Conservation (phyloP, 1,140 invertebrate species). For the Hycleus phaleratus region DNA sequence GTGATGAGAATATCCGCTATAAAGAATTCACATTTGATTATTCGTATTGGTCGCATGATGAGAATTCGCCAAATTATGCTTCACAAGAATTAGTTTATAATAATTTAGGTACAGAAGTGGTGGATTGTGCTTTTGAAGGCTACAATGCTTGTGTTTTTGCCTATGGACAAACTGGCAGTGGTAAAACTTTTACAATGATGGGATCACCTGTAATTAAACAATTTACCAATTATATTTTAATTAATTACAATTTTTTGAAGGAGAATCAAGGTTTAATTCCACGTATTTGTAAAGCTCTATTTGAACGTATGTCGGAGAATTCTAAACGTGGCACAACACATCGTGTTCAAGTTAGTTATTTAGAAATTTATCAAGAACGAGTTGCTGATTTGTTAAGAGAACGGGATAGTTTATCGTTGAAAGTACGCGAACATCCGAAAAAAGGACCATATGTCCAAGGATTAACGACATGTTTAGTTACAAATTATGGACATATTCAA, state of each 20-base stretch:
- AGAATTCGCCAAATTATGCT: conserved; percentile 62
- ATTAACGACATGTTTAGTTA: conserved; percentile 75
- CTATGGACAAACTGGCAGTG: conserved; percentile 88
- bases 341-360: conserved; percentile 74
- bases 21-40: conserved; percentile 92
- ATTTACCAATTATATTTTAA: neutral
- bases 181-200: conserved; percentile 99
- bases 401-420: conserved; percentile 59
- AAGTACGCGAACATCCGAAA: conserved; percentile 86
- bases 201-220: conserved; percentile 59
- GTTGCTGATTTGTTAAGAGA: conserved; percentile 79
- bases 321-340: conserved; percentile 77
- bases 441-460: conserved; percentile 92
- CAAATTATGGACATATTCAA: conserved; percentile 77
- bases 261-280: conserved; percentile 79
- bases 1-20: conserved; percentile 45
- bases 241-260: conserved; percentile 40
- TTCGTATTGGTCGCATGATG: conserved; percentile 82
- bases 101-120: conserved; percentile 81
- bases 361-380: conserved; percentile 89
- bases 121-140: conserved; percentile 90
- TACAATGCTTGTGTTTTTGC: conserved; percentile 98
- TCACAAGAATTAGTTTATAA: conserved; percentile 81
- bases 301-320: conserved; percentile 64
- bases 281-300: conserved; percentile 72